Percentiles rank a stretch among this genome's conserved stretches.
These are phyloP conservation scores for Gobius niger DNA, from an alignment of 2,113 vertebrate species.

Conservation along the genomic window DNA sequence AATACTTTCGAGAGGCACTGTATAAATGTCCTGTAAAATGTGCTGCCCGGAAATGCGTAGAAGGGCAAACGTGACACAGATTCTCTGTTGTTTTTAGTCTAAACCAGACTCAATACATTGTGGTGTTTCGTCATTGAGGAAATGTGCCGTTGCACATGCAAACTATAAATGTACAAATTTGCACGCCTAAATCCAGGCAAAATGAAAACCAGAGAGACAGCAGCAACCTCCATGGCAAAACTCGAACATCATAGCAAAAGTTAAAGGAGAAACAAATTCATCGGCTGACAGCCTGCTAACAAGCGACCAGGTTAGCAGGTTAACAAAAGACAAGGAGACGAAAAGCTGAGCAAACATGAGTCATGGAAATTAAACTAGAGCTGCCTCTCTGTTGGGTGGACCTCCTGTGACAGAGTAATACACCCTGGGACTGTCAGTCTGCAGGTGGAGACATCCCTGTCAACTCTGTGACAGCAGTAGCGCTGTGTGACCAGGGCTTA, in stretches of 20 bases:
- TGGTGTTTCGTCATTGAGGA: too few relatives aligned
- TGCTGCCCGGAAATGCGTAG: conserved; percentile 23
- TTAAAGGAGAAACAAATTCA: conserved; percentile 46
- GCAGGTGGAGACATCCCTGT: conserved; percentile 45
- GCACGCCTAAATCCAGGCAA: conserved; percentile 20
- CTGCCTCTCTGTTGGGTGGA: conserved; percentile 20
- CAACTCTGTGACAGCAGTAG: conserved; percentile 30
- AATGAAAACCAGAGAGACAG: conserved; percentile 41
- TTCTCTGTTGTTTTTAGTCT: conserved; percentile 29
- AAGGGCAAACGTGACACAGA: conserved; percentile 33
- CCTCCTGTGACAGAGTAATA: conserved; percentile 47
- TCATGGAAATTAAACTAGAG: conserved; percentile 55
- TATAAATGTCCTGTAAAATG: conserved; percentile 45
- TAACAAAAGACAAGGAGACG: conserved; percentile 23
- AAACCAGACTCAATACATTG: conserved; percentile 42
- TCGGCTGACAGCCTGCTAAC: conserved; percentile 27
- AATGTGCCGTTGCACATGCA: too few relatives aligned
- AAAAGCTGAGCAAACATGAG: conserved; percentile 47
- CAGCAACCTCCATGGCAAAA: conserved; percentile 30
- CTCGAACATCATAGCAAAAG: conserved; percentile 29
- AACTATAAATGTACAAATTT: conserved; percentile 7
- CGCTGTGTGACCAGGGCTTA: conserved; percentile 6
- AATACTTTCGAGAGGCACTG: too few relatives aligned
- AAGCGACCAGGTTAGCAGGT: conserved; percentile 25
- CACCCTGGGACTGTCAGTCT: conserved; percentile 32